These are phyloP conservation scores for Saxidomus purpurata DNA, from an alignment of 1,140 invertebrate species.

Conservation along the genomic window DNA sequence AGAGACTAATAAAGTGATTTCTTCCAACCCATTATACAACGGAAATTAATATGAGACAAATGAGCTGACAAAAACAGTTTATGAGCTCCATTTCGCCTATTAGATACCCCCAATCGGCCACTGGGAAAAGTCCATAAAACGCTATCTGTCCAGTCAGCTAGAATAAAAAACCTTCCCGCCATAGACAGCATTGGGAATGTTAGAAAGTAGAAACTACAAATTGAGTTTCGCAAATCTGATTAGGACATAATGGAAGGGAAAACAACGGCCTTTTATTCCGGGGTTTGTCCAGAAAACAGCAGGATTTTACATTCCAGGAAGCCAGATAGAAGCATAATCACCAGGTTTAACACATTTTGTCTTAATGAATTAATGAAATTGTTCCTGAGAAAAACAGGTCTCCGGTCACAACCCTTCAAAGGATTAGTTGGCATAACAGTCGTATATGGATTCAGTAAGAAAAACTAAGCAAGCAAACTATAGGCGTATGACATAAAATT, in stretches of 20 bases:
- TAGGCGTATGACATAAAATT: no score
- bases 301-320: conserved; percentile 7
- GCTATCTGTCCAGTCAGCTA: conserved; percentile 10
- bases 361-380: conserved; percentile 17
- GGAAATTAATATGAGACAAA: conserved; percentile 63
- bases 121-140: conserved; percentile 30
- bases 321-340: conserved; percentile 20
- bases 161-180: not conserved
- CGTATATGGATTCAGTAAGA: no score
- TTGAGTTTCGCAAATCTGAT: conserved; percentile 37
- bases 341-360: conserved; percentile 33
- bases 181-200: not conserved
- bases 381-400: conserved; percentile 15
- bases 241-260: conserved; percentile 28
- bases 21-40: conserved; percentile 47
- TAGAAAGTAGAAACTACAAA: conserved; percentile 8
- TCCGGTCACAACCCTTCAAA: not conserved
- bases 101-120: conserved; percentile 31
- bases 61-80: conserved; percentile 52
- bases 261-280: conserved; percentile 23
- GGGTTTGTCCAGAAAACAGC: conserved; percentile 25
- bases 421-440: no score
- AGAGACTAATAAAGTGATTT: conserved; percentile 52
- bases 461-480: no score
- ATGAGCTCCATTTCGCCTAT: conserved; percentile 37